phyloP scores from a whole-genome alignment of 2,113 vertebrate genomes.

The Shinisaurus crocodilurus region DNA sequence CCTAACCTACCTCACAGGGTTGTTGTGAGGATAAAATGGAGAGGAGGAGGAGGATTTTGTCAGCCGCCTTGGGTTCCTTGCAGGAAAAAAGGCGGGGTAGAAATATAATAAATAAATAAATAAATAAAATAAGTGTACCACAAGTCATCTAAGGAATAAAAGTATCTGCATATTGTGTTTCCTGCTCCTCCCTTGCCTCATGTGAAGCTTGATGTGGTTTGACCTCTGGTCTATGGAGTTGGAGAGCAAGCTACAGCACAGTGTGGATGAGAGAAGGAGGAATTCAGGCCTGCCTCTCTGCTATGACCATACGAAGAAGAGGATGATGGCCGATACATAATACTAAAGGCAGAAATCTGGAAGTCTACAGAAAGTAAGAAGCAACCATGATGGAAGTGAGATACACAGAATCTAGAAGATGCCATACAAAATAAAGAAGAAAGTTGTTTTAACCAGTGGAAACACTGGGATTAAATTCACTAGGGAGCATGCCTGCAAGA shows the following conservation, averaged over 20 bases:
- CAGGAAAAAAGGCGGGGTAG: too few species aligned
- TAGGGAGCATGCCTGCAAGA: not conserved
- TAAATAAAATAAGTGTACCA: not conserved
- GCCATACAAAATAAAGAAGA: not conserved
- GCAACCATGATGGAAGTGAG: not conserved
- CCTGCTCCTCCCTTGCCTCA: not conserved
- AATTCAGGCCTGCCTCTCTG: not conserved
- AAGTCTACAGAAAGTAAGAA: not conserved
- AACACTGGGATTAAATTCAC: not conserved
- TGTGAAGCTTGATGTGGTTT: not conserved
- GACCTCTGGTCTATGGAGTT: not conserved
- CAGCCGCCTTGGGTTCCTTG: too few species aligned
- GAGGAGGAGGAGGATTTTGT: too few species aligned
- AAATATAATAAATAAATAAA: too few species aligned
- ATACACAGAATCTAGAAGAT: not conserved
- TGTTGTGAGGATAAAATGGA: too few species aligned
- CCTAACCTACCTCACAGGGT: too few species aligned
- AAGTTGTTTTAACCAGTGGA: not conserved
- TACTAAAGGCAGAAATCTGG: not conserved
- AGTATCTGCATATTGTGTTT: too few species aligned
- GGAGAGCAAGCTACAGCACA: not conserved
- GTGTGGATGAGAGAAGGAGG: not conserved
- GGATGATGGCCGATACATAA: not conserved
- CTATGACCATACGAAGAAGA: not conserved
- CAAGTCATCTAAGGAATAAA: not conserved